phyloP scores from a whole-genome alignment of 1,140 invertebrate species.

The Formica selysi region DNA sequence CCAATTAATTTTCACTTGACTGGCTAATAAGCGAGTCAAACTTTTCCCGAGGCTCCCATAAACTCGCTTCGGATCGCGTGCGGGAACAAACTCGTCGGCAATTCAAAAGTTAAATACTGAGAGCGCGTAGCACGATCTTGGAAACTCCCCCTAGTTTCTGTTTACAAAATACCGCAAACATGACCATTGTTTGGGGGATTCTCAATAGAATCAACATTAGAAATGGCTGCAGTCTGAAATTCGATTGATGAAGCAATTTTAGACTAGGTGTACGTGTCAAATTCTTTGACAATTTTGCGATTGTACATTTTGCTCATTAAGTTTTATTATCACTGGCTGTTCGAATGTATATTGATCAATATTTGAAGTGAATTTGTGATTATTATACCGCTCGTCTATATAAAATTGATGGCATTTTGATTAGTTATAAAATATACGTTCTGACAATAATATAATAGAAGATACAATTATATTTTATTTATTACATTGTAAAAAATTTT shows the following conservation, averaged over 20 bases:
- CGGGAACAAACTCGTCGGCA: slow-evolving; percentile 4
- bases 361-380: no score
- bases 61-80: slow-evolving; percentile 22
- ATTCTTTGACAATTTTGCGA: not conserved
- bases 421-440: not conserved
- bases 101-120: slow-evolving; percentile 43
- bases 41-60: slow-evolving; percentile 41
- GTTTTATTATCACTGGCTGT: not conserved
- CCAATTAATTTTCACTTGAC: slow-evolving; percentile 62
- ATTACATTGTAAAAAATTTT: not conserved
- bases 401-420: not conserved
- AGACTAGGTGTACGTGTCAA: not conserved
- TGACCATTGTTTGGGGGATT: not conserved
- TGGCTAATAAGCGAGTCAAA: slow-evolving; percentile 49
- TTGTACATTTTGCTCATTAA: not conserved
- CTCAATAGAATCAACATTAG: not conserved
- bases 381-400: no score
- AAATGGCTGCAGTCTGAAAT: not conserved
- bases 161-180: slow-evolving; percentile 22
- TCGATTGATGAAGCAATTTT: not conserved
- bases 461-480: not conserved
- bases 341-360: no score
- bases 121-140: slow-evolving; percentile 8
- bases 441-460: not conserved
- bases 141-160: not conserved